Percentiles rank a stretch among this genome's conserved stretches.
phyloP scores from a whole-genome alignment of 2,797 vertebrate species.

The Australoheros facetus region DNA sequence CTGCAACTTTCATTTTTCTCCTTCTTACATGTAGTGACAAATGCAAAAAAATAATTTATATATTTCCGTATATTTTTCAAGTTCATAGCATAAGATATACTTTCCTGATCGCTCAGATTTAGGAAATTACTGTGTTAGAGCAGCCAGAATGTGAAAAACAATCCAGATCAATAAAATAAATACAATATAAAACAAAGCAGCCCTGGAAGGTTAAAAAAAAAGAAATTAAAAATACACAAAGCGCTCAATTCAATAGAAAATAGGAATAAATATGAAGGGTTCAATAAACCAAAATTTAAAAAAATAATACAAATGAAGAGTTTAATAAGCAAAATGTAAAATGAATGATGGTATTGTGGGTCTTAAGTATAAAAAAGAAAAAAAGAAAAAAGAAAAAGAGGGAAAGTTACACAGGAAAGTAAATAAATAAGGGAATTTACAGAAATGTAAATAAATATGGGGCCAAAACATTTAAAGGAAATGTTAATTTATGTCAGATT shows the following conservation, averaged over 20 bases:
- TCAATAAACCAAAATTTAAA: neutral
- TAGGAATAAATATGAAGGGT: neutral
- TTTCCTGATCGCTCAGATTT: neutral
- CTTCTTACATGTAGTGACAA: no score
- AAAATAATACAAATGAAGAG: no score
- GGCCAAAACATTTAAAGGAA: accelerated
- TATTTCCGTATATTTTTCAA: no score
- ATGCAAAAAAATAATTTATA: no score
- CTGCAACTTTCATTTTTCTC: no score
- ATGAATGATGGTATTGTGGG: neutral
- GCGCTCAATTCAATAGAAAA: neutral
- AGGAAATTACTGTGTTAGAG: no score
- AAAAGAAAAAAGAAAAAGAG: no score
- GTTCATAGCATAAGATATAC: neutral
- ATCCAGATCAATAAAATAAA: neutral
- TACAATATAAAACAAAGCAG: neutral
- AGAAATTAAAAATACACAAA: neutral
- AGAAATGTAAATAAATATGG: neutral
- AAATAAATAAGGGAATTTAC: neutral
- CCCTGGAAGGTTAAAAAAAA: neutral
- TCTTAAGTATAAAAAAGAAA: neutral
- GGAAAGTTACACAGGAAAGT: neutral
- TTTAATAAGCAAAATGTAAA: neutral
- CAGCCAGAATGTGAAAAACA: neutral
- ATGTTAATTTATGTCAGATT: neutral